Base-by-base conservation (phyloP, 2,888 invertebrate species). In the Gerosis bhagava region DNA sequence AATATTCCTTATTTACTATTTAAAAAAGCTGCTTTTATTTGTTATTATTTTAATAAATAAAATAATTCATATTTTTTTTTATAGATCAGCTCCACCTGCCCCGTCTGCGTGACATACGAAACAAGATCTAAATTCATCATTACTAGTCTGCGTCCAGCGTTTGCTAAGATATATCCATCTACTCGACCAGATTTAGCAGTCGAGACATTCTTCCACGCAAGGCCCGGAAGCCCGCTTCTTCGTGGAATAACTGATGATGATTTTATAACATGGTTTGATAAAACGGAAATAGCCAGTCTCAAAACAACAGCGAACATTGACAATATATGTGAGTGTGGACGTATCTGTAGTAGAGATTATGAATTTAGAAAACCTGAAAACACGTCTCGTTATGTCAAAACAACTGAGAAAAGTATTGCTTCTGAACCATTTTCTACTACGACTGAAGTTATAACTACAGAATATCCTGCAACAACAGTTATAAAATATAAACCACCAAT, bases 201-300 rank as follows among this genome's bases (percentile, higher is more conserved):
- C 0, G 92, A 92, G 67, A 90, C 90, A 3, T 92, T 93, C 67
- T 93, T 92, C 83, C 92, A 93, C 46, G 90, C 92, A 0, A 78
- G 83, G 57, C 78, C 84, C 32, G 90, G 90, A n/a, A 92, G 92
- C 53, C 90, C 90, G 7, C 73, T 93, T 21, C 76, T 93, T 0
- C 82, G 89, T 59, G 92, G 91, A 5, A 92, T 92, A 19, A 91
- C 92, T 8, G 92, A 92, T 43, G 93, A 93, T 57, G 93, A 93
- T 61, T 84, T 92, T 12, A 92, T 92, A 19, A 93, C 92, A 2
- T 93, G 93, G 93, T 93, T 93, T 59, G 92, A 92, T 26, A 90
- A 90, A 73, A 91, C 91, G 48, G 89, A 86, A 62, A 66, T 84
- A 3, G 83, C 82, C 2, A 90, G 84, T 53, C 75, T 86, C 2